Base-by-base conservation (phyloP, 1,140 invertebrate species). In the Dinothrombium tinctorium region DNA sequence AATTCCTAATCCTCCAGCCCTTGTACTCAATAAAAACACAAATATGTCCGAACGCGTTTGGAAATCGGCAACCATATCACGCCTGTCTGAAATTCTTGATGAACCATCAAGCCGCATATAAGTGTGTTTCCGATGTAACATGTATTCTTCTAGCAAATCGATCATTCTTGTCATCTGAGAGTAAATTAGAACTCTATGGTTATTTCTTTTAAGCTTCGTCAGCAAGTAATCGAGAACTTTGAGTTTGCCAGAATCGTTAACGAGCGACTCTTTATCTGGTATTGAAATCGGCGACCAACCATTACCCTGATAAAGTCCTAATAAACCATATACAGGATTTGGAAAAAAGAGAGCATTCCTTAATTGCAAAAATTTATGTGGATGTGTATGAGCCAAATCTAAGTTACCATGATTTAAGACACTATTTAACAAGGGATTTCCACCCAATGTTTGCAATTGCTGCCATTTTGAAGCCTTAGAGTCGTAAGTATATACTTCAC, bases 111-210 rank as follows among this genome's bases (percentile, higher is more conserved):
- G 63, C 26, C 94, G 65, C 40, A 99, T 66, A 65, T 99, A 99
- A 53, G 84, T 78, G 59, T 96, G 81, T 2, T 90, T 90, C 60
- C 96, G 90, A 59, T 81, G 81, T 56, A 86, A 92, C 1, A 99
- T 71, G 59, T 98, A 99, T 11, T 78, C 74, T 65, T 99, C 92
- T 9, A 99, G 64, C 33, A 99, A 83, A 59, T 99, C 92, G 46
- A 99, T 62, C 84, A 99, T 96, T 54, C 81, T 74, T 5, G 94
- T 95, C 94, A 99, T 99, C 66, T 99, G 94, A n/a, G 94, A 98
- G 59, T 98, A 99, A 47, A 99, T 90, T 1, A 99, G 63, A 33
- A 84, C 89, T 47, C 92, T 65, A 60, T 98, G 92, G 41, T 68
- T 69, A 14, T 68, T 81, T 4, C 59, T 57, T 57, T 89, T 90